These are phyloP conservation scores for Hirtodrosophila confusa DNA, from an alignment of 2,888 invertebrate species.

Conservation along the genomic window DNA sequence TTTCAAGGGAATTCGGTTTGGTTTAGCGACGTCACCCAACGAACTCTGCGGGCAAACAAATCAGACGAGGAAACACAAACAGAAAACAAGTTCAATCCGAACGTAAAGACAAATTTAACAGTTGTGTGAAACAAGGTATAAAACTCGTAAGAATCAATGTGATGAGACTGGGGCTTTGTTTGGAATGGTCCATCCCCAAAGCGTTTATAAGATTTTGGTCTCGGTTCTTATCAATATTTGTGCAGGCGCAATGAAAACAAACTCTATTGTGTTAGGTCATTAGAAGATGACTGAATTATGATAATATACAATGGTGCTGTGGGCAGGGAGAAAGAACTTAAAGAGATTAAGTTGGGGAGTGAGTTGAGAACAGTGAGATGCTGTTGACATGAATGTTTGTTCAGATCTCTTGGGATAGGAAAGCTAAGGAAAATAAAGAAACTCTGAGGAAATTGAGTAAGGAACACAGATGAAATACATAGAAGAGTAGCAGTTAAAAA, in stretches of 20 bases:
- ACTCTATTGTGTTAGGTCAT: constrained; percentile 46
- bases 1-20: constrained; percentile 67
- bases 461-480: too few relatives aligned
- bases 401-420: neutral
- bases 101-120: constrained; percentile 29
- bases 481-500: too few relatives aligned
- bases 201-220: constrained; percentile 32
- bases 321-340: neutral
- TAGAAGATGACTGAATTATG: constrained; percentile 22
- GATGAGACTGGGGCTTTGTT: constrained; percentile 7
- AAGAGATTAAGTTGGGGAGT: constrained; percentile 6
- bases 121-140: constrained; percentile 41
- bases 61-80: constrained; percentile 14
- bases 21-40: constrained; percentile 18
- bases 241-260: constrained; percentile 55
- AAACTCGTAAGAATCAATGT: constrained; percentile 41
- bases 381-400: neutral
- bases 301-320: constrained; percentile 15
- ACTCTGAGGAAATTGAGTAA: too few relatives aligned
- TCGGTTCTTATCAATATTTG: constrained; percentile 55
- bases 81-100: constrained; percentile 38
- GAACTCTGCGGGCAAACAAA: constrained; percentile 28
- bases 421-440: too few relatives aligned
- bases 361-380: neutral
- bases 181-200: constrained; percentile 3